Evolutionary conservation across 2,797 vertebrate genomes (phyloP), one percentile per base, ranked within the genome.

Genomic region (Pteronotus mesoamericanus): DNA sequence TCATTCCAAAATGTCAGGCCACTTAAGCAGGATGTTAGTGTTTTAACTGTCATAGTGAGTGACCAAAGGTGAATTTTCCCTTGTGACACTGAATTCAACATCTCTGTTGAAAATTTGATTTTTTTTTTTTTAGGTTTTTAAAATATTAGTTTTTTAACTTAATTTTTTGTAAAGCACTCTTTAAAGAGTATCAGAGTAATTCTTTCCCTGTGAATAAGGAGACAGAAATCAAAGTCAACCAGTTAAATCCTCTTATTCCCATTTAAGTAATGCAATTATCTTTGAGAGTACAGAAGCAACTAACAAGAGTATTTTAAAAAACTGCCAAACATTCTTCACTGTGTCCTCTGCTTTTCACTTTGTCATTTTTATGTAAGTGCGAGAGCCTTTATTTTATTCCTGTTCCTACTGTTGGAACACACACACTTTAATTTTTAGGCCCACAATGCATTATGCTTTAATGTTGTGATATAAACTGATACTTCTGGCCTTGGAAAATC

Each of bases 141-240:
- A 95, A 88, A 95, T 39, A 88, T 66, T 51, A 86, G 24, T 93
- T 44, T 96, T 96, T 95, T 57, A 74, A 94, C 95, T 96, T 96
- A 42, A 79, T 80, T 89, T 95, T 95, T 92, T 94, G 44, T 96
- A 96, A 97, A 89, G 51, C 57, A 89, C 3, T 95, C 4, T 96
- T 97, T 97, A 88, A 94, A 95, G 75, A 91, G 10, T 86, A 88
- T 92, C 22, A 82, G 66, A 86, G 69, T 69, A 95, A 89, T 93
- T 89, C 92, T 86, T 96, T 90, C 87, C 79, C 22, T 94, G 2
- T 85, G 22, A 91, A 29, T 69, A 92, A 79, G 46, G 64, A 94
- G 55, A 69, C 48, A 64, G 44, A 85, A 95, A 61, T 88, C 22
- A 82, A 42, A 57, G 37, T n/a, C 39, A 78, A 15, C 48, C 87